A percentile compares a stretch with the other conserved stretches of the same genome.
Conservation (phyloP, 1,140 invertebrate genomes). For the Drosophila guanche region DNA sequence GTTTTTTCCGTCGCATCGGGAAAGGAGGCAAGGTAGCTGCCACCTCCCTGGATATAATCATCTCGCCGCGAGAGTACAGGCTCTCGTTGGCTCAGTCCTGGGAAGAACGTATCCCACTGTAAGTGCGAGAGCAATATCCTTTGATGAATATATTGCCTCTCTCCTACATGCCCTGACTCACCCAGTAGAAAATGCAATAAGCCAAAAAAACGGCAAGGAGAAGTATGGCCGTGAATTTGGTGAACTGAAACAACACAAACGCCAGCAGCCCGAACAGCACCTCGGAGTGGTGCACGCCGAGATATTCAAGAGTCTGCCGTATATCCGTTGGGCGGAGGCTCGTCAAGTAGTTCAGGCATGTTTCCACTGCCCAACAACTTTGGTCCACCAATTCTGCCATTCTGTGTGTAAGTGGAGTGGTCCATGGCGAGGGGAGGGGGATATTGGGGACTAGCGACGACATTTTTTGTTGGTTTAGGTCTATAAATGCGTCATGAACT, state of each 20-base stretch:
- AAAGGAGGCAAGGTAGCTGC: no score
- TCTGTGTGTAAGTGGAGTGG: background rate
- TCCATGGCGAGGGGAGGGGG: slow-evolving; percentile 19
- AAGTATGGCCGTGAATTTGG: slow-evolving; percentile 55
- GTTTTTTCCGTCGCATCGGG: no score
- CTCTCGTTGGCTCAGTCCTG: slow-evolving; percentile 3
- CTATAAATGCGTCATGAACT: no score
- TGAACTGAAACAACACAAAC: slow-evolving; percentile 60
- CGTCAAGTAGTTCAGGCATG: slow-evolving; percentile 18
- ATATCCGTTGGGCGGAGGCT: slow-evolving; percentile 37
- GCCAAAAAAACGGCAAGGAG: slow-evolving; percentile 48
- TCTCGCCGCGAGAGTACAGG: no score
- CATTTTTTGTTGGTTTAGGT: slow-evolving; percentile 18
- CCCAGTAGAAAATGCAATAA: slow-evolving; percentile 61
- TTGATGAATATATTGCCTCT: background rate
- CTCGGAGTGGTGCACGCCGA: slow-evolving; percentile 53
- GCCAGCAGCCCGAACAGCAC: slow-evolving; percentile 40
- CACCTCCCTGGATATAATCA: no score
- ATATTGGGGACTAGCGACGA: background rate
- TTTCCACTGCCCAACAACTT: slow-evolving; percentile 8
- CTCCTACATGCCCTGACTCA: slow-evolving; percentile 21
- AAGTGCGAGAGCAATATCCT: background rate
- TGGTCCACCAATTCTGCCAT: slow-evolving; percentile 20
- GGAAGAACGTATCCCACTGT: slow-evolving; percentile 46
- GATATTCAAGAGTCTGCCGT: slow-evolving; percentile 49